A percentile compares a stretch with the other conserved stretches of the same genome.
Evolutionary conservation across 1,140 invertebrate genomes (phyloP).

Genomic region (Pseudomyrmex sp.): DNA sequence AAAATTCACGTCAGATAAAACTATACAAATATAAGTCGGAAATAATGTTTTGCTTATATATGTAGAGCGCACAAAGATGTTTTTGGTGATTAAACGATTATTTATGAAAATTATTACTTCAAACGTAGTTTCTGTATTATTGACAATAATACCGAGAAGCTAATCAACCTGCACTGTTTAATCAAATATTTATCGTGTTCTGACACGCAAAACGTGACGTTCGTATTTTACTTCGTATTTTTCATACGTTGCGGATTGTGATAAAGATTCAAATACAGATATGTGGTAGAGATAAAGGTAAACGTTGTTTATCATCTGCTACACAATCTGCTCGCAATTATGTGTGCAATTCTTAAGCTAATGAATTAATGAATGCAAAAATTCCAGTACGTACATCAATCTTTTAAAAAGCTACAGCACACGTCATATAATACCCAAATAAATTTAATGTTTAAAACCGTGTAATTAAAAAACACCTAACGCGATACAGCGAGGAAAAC

Average conservation of each 20-base stretch:
- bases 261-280: conserved; percentile 22
- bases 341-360: not conserved
- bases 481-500: not conserved
- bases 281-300: not conserved
- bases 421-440: not conserved
- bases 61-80: not conserved
- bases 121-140: conserved; percentile 5
- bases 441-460: not conserved
- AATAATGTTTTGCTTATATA: not conserved
- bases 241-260: not conserved
- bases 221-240: conserved; percentile 1
- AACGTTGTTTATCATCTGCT: conserved; percentile 2
- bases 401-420: no score
- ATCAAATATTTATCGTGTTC: conserved; percentile 44
- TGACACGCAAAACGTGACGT: conserved; percentile 2
- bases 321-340: not conserved
- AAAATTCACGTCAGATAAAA: not conserved
- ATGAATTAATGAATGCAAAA: not conserved
- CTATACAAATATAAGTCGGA: not conserved
- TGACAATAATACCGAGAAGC: conserved; percentile 4
- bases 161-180: conserved; percentile 39
- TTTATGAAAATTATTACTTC: conserved; percentile 14
- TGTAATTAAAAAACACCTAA: conserved; percentile 17
- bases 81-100: not conserved
- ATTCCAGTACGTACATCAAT: not conserved